phyloP scores from a whole-genome alignment of 2,113 vertebrate genomes.

The Thalassarche chlororhynchos region DNA sequence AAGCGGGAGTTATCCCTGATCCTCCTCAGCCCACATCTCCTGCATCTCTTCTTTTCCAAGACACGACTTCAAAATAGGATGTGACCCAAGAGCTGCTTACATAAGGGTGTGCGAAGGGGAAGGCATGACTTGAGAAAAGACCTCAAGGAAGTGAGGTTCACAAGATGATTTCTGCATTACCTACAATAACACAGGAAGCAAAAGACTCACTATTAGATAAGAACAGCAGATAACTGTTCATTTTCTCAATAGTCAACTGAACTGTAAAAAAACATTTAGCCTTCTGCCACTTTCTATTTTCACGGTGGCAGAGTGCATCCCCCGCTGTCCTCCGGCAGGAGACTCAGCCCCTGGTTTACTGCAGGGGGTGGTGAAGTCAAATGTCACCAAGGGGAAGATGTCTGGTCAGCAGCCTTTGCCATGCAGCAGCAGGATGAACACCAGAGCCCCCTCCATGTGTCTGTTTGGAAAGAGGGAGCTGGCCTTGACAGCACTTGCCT shows the following conservation, averaged over 20 bases:
- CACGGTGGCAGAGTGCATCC: neutral
- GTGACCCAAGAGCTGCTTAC: neutral
- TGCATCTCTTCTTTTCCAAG: neutral
- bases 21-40: neutral
- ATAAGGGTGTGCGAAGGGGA: neutral
- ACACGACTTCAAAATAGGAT: neutral
- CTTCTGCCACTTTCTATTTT: neutral
- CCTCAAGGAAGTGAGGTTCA: neutral
- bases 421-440: rapidly evolving
- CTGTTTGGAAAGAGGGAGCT: neutral
- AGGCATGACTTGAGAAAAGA: neutral
- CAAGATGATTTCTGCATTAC: neutral
- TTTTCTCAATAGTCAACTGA: neutral
- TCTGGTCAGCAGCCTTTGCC: neutral
- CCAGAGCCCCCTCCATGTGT: neutral
- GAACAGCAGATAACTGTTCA: neutral
- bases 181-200: neutral
- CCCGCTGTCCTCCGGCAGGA: neutral
- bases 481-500: neutral
- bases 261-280: neutral
- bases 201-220: neutral
- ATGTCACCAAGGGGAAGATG: neutral
- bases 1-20: neutral
- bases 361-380: neutral
- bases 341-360: neutral